A percentile compares a stretch with the other conserved stretches of the same genome.
These are phyloP conservation scores for Scaptomyza parva DNA, from an alignment of 2,888 invertebrate genomes.

Conservation along the genomic window DNA sequence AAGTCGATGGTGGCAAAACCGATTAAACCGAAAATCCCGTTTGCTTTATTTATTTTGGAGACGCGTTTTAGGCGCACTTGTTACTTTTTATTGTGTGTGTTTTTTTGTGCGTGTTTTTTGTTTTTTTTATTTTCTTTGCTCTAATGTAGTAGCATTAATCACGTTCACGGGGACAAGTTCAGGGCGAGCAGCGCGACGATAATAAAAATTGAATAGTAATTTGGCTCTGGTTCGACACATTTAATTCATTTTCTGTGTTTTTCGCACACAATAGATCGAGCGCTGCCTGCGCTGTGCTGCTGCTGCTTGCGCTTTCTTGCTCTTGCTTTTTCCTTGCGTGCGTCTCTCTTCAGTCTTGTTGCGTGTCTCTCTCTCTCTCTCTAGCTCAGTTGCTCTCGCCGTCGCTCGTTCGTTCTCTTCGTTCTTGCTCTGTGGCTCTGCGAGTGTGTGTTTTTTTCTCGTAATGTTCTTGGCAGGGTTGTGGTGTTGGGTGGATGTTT, in stretches of 20 bases:
- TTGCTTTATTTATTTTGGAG: conserved; percentile 19
- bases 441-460: too few species aligned
- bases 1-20: conserved; percentile 23
- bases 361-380: conserved; percentile 20
- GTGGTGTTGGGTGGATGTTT: conserved; percentile 7
- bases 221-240: conserved; percentile 37
- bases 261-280: conserved; percentile 5
- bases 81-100: neutral
- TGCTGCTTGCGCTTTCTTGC: conserved; percentile 4
- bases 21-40: conserved; percentile 17
- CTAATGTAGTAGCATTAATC: conserved; percentile 41
- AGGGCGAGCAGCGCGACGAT: conserved; percentile 48
- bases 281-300: conserved; percentile 11
- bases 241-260: conserved; percentile 39
- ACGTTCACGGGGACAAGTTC: conserved; percentile 57
- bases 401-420: conserved; percentile 2
- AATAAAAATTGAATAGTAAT: conserved; percentile 67
- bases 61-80: conserved; percentile 44
- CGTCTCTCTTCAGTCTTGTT: conserved; percentile 22
- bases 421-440: conserved; percentile 5
- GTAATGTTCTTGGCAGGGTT: conserved; percentile 19
- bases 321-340: conserved; percentile 12
- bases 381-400: neutral
- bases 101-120: neutral
- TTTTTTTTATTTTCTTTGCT: conserved; percentile 4